Evolutionary conservation across 2,888 invertebrate species (phyloP).

Genomic region (Myathropa florea): DNA sequence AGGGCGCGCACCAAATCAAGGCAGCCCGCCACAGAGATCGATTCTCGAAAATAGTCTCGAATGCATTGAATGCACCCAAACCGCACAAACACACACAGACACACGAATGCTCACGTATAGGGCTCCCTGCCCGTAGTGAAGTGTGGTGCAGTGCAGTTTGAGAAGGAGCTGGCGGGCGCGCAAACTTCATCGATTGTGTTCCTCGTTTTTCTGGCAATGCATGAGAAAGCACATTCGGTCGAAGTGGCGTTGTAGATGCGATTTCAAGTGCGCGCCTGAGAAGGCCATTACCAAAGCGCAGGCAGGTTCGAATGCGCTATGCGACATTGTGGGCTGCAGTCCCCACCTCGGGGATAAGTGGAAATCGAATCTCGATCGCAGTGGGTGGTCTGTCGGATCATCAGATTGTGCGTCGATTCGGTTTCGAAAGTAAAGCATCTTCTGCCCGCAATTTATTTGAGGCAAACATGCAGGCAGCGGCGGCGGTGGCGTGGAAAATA

Average conservation of each 20-base stretch:
- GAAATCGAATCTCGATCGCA: slow-evolving; percentile 1
- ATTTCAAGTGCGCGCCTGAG: slow-evolving; percentile 51
- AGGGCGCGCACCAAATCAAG: slow-evolving; percentile 10
- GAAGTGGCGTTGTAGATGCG: not conserved
- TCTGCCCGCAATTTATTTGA: slow-evolving; percentile 49
- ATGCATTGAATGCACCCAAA: slow-evolving; percentile 20
- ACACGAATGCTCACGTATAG: not conserved
- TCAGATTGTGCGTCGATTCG: slow-evolving; percentile 10
- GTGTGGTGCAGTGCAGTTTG: not conserved
- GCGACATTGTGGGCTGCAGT: slow-evolving; percentile 26
- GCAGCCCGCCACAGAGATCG: slow-evolving; percentile 14
- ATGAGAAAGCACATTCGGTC: not conserved
- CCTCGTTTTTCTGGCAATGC: slow-evolving; percentile 29
- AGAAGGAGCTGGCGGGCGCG: slow-evolving; percentile 9
- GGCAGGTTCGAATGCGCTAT: slow-evolving; percentile 30
- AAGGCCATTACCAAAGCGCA: slow-evolving; percentile 64
- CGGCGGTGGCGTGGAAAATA: not conserved
- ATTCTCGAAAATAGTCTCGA: slow-evolving; percentile 47
- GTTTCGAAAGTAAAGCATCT: not conserved
- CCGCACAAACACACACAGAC: not conserved
- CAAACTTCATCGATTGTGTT: slow-evolving; percentile 47
- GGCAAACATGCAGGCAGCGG: slow-evolving; percentile 21
- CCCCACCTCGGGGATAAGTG: not conserved
- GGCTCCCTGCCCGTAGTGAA: not conserved
- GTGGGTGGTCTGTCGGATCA: slow-evolving; percentile 44